Base-by-base conservation (phyloP, 2,113 vertebrate species). In the Brachypodius melanocephalos region DNA sequence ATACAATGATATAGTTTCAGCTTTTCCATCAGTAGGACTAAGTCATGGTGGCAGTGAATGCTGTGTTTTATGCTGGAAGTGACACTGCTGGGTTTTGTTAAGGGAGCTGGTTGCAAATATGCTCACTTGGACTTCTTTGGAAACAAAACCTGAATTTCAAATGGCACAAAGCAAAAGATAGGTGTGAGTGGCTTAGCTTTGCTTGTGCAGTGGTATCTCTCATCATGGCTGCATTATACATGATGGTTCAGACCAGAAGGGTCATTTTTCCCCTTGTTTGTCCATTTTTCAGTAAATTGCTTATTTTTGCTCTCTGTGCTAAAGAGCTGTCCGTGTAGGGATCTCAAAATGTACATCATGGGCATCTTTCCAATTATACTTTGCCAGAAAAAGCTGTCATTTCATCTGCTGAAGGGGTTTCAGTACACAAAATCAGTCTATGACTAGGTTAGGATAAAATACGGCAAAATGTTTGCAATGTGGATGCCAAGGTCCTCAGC, bases 261-360 rank as follows among this genome's bases (percentile, higher is more conserved):
- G 14, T 1, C 1, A 0, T 29, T n/a, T 74, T 31, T 26, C 12
- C 18, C 11, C 0, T 20, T 61, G 2, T 72, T 68, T 49, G 8
- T 46, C 67, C 4, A n/a, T 38, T 91, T 72, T 66, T 17, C 24
- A 36, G 18, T 42, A 67, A 87, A 61, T 74, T 55, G 5, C 3
- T 87, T 7, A 40, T 2, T 43, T 68, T 2, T 42, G 1, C 22
- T 76, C 14, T 31, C 5, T 49, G 7, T 31, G 17, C 8, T 73
- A 28, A 57, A 11, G 31, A 38, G 10, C 4, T 15, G 3, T 16
- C 8, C 28, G 13, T 21, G 8, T 17, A 36, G 24, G n/a, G 25
- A 10, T 74, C n/a, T 66, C n/a, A 45, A 45, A 28, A 8, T 57
- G 7, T 26, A 62, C 10, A 26, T 7, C 38, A 12, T 16, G 15